Evolutionary conservation across 2,113 vertebrate species (phyloP), one percentile per base, ranked within the genome.

Genomic region (Poeciliopsis turrubarensis): DNA sequence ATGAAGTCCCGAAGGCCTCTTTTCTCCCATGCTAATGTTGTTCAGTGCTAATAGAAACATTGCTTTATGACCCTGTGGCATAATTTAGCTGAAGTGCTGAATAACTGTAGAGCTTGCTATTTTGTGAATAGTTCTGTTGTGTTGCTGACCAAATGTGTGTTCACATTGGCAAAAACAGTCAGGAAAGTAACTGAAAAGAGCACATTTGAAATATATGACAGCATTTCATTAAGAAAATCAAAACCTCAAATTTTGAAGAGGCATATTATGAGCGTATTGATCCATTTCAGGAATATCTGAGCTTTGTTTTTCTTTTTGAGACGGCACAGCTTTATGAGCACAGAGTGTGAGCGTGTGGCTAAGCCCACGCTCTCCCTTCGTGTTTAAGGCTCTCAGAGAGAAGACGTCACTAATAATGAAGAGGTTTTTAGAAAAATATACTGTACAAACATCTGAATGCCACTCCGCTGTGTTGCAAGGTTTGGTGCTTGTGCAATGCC

Each of bases 221-320:
- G 6, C 14, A 73, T 25, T 10, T 31, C 12, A 19, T 69, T 54
- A 69, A 3, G n/a, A 67, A 64, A 70, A 11, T n/a, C 26, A 47
- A 85, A 9, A 68, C 26, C 64, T 60, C 39, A 61, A 60, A 76
- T 51, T 69, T 11, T 64, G 61, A 69, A 31, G 65, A 30, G 17
- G 54, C 60, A 47, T 47, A 31, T 13, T 30, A 73, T 68, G 29
- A 60, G 26, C 29, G 63, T 30, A 31, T 77, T 68, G 64, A 64
- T 75, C 57, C 44, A 32, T 66, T 34, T 64, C 19, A 73, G 62
- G 29, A 68, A 84, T 69, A 64, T 41, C 30, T 65, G 30, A 74
- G 34, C 57, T 69, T 63, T 57, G 25, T n/a, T 57, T 57, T 57
- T 57, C 6, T 19, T 19, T 7, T 41, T 9, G 62, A 64, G 67